Evolutionary conservation across 2,888 invertebrate genomes (phyloP).

Genomic region (Lepidocyrtinus sp.): DNA sequence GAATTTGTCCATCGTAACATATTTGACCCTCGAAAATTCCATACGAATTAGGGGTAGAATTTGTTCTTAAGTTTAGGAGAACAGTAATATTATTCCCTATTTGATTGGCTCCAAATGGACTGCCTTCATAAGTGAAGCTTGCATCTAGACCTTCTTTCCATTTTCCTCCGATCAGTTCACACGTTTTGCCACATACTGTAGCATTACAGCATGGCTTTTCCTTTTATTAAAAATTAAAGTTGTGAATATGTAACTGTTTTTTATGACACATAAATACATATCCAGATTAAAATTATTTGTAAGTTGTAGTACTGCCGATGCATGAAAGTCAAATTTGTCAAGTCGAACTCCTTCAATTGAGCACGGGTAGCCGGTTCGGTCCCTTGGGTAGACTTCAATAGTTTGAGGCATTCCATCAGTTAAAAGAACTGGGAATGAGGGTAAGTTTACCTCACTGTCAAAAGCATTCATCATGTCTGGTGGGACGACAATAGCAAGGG

Average conservation of each 20-base stretch:
- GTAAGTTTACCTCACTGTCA: slow-evolving; percentile 23
- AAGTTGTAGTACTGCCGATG: slow-evolving; percentile 24
- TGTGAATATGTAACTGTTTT: no score
- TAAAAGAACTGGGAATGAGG: slow-evolving; percentile 31
- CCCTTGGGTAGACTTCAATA: slow-evolving; percentile 36
- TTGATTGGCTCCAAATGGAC: background rate
- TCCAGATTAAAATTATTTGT: background rate
- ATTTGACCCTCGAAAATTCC: slow-evolving; percentile 54
- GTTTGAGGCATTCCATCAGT: slow-evolving; percentile 26
- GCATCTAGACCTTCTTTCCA: slow-evolving; percentile 48
- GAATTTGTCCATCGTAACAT: slow-evolving; percentile 39
- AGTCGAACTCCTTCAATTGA: slow-evolving; percentile 28
- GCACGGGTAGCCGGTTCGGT: slow-evolving; percentile 49
- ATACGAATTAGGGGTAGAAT: slow-evolving; percentile 29
- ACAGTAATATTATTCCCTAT: background rate
- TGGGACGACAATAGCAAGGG: slow-evolving; percentile 31
- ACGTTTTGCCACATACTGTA: slow-evolving; percentile 20
- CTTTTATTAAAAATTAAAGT: no score
- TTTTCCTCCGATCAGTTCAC: slow-evolving; percentile 21
- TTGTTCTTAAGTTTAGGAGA: slow-evolving; percentile 16
- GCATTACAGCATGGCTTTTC: slow-evolving; percentile 28
- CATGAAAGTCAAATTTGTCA: slow-evolving; percentile 51
- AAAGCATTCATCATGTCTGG: slow-evolving; percentile 38
- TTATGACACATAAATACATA: no score
- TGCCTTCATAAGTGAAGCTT: slow-evolving; percentile 23